Evolutionary conservation across 2,797 vertebrate species (phyloP).

Genomic region (Acanthis flammea): DNA sequence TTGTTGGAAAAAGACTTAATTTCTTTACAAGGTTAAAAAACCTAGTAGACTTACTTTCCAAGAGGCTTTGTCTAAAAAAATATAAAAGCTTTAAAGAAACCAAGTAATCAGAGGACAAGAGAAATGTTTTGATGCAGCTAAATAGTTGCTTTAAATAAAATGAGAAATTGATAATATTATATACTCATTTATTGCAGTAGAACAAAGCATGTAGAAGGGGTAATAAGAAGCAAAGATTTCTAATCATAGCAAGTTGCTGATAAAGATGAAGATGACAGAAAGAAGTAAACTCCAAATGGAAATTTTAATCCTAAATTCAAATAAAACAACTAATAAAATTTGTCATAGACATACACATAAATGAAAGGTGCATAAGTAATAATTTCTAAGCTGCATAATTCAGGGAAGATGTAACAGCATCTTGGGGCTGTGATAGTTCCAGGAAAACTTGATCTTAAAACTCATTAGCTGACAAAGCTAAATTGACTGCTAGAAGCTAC

Average conservation of each 20-base stretch:
- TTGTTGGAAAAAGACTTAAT: background rate
- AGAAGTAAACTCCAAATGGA: background rate
- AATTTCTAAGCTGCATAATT: background rate
- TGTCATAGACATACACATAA: background rate
- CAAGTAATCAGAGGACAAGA: background rate
- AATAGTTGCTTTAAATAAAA: background rate
- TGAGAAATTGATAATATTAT: background rate
- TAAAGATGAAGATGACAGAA: background rate
- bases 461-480: background rate
- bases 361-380: background rate
- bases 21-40: background rate
- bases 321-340: background rate
- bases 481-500: background rate
- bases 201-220: accelerated
- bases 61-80: background rate
- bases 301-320: background rate
- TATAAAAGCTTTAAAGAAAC: background rate
- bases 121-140: background rate
- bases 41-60: background rate
- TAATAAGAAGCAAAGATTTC: background rate
- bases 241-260: background rate
- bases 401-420: background rate
- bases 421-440: background rate
- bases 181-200: background rate
- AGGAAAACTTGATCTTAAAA: background rate